A percentile compares a stretch with the other conserved stretches of the same genome.
Evolutionary conservation across 1,140 invertebrate species (phyloP).

Genomic region (Anoplolepis gracilipes): DNA sequence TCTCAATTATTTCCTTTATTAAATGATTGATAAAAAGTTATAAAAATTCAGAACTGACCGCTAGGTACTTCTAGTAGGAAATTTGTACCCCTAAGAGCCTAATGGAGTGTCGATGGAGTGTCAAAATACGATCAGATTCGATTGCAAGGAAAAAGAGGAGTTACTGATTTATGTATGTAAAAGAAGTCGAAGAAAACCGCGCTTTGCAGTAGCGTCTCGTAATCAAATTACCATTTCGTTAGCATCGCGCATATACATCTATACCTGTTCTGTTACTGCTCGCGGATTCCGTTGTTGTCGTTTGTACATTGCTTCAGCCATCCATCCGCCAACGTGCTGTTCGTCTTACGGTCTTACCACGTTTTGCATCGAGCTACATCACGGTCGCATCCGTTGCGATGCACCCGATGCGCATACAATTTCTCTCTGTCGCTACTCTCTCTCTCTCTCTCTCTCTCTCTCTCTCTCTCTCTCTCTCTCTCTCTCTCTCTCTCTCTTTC

Average conservation of each 20-base stretch:
- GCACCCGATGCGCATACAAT: conserved; percentile 40
- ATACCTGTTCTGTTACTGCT: neutral
- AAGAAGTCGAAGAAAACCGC: conserved; percentile 6
- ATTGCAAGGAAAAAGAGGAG: conserved; percentile 2
- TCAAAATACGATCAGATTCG: conserved; percentile 5
- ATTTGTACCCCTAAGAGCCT: no score
- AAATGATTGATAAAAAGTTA: no score
- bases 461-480: no score
- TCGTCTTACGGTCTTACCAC: conserved; percentile 49
- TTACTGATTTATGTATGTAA: neutral
- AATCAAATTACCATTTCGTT: conserved; percentile 55
- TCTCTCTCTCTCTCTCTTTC: neutral
- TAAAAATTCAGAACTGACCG: no score
- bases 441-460: neutral
- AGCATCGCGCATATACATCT: conserved; percentile 6
- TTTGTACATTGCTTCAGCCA: conserved; percentile 37
- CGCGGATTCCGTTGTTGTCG: conserved; percentile 23
- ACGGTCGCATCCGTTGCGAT: conserved; percentile 10
- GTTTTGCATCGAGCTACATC: conserved; percentile 48
- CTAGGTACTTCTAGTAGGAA: no score
- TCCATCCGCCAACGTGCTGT: conserved; percentile 24
- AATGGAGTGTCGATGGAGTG: neutral
- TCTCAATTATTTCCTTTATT: no score
- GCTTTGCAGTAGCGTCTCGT: conserved; percentile 14
- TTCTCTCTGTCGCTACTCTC: neutral